These are phyloP conservation scores for Lamellibrachia luymesi DNA, from an alignment of 1,140 invertebrate genomes.

Conservation along the genomic window DNA sequence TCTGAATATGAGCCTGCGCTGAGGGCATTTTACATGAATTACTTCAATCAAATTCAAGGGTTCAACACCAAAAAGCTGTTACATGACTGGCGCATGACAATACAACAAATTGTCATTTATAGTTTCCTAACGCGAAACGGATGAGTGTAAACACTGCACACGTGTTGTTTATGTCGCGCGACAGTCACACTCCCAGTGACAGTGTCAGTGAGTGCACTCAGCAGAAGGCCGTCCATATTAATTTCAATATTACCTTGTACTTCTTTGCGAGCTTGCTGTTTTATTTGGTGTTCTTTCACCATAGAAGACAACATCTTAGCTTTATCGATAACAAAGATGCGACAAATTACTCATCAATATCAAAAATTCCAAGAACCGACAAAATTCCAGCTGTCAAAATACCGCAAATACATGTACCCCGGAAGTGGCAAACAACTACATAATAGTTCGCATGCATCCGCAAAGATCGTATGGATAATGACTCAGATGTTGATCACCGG, in stretches of 20 bases:
- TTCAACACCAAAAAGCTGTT: too few species aligned
- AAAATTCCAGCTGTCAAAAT: slow-evolving; percentile 3
- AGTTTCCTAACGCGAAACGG: slow-evolving; percentile 3
- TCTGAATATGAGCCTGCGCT: too few species aligned
- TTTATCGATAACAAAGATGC: background rate
- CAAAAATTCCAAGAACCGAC: background rate
- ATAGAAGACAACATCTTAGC: slow-evolving; percentile 75
- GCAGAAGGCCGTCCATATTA: background rate
- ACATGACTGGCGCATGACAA: too few species aligned
- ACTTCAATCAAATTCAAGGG: too few species aligned
- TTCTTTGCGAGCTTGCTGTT: slow-evolving; percentile 75
- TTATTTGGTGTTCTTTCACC: slow-evolving; percentile 82
- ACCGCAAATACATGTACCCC: background rate
- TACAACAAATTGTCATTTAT: slow-evolving; percentile 16
- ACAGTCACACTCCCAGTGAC: background rate
- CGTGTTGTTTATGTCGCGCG: background rate
- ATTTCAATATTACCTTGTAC: slow-evolving; percentile 68
- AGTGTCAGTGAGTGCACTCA: background rate
- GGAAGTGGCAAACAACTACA: slow-evolving; percentile 20
- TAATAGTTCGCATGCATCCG: background rate
- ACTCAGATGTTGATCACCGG: background rate
- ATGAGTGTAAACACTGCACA: background rate
- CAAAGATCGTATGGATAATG: background rate
- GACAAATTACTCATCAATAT: background rate
- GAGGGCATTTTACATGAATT: too few species aligned